Conservation (phyloP, 23 tunicate species). For the Diplosoma virens region DNA sequence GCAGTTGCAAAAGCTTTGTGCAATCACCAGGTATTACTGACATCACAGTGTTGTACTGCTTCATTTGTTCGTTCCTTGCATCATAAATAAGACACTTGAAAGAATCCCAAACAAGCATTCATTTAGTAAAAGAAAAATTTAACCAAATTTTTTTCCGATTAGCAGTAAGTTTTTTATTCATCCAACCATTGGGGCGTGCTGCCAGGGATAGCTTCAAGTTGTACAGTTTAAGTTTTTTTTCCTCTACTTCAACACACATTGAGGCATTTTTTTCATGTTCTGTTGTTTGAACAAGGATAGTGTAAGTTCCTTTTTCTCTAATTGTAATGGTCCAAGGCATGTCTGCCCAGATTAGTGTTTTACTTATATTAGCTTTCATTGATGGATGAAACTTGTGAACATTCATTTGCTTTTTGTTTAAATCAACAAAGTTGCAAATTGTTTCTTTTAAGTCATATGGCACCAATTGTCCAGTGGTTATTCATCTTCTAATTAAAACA, state of each 20-base stretch:
- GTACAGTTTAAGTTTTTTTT: neutral
- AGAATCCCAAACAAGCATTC: slow-evolving; percentile 21
- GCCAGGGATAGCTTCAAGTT: neutral
- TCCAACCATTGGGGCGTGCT: slow-evolving; percentile 10
- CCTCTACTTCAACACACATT: neutral
- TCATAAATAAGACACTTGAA: slow-evolving; percentile 14
- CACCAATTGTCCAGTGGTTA: slow-evolving; percentile 18
- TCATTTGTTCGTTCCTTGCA: slow-evolving; percentile 7
- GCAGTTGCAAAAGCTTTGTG: slow-evolving; percentile 34
- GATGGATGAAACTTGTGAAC: neutral
- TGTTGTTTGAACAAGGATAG: neutral
- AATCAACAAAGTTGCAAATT: neutral
- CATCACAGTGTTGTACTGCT: slow-evolving; percentile 22
- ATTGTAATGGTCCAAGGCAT: slow-evolving; percentile 21
- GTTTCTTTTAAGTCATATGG: slow-evolving; percentile 11
- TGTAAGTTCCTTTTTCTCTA: neutral
- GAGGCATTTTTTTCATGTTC: neutral
- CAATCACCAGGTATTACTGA: slow-evolving; percentile 40
- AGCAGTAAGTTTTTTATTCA: slow-evolving; percentile 14
- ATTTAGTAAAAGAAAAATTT: slow-evolving; percentile 7
- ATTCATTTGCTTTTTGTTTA: slow-evolving; percentile 1
- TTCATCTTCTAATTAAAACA: slow-evolving; percentile 14
- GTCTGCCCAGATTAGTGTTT: slow-evolving; percentile 24
- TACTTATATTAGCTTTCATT: slow-evolving; percentile 3
- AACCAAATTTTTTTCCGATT: slow-evolving; percentile 16